A percentile compares a stretch with the other conserved stretches of the same genome.
Evolutionary conservation across 2,113 vertebrate genomes (phyloP).

Genomic region (Nyctereutes procyonoides): DNA sequence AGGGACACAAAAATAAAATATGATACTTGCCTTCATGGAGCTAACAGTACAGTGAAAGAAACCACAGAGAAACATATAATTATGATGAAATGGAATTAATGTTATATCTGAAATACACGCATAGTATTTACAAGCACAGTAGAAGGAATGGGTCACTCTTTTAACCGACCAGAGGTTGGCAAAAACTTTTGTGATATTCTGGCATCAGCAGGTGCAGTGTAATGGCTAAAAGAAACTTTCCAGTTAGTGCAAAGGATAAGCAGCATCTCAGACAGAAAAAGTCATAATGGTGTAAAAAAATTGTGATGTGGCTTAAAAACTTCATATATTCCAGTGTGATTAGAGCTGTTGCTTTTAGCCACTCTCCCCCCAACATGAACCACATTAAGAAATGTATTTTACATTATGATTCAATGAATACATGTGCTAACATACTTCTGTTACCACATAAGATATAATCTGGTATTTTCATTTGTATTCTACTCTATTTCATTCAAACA

Average conservation of each 20-base stretch:
- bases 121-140: not conserved
- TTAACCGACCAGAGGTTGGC: not conserved
- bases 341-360: not conserved
- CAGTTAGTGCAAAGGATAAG: not conserved
- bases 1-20: not conserved
- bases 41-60: not conserved
- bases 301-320: not conserved
- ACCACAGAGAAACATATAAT: not conserved
- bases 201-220: not conserved
- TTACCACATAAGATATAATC: not conserved
- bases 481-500: not conserved
- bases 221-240: not conserved
- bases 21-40: not conserved
- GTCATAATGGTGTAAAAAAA: not conserved
- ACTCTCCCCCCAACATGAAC: not conserved
- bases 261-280: not conserved
- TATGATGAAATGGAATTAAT: not conserved
- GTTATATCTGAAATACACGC: not conserved
- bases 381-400: constrained; percentile 34
- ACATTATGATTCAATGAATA: not conserved
- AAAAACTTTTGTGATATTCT: not conserved
- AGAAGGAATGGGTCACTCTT: not conserved
- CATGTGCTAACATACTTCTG: not conserved
- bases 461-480: not conserved
- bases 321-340: not conserved